Base-by-base conservation (phyloP, 2,113 vertebrate genomes). In the Myanophis thanlyinensis region DNA sequence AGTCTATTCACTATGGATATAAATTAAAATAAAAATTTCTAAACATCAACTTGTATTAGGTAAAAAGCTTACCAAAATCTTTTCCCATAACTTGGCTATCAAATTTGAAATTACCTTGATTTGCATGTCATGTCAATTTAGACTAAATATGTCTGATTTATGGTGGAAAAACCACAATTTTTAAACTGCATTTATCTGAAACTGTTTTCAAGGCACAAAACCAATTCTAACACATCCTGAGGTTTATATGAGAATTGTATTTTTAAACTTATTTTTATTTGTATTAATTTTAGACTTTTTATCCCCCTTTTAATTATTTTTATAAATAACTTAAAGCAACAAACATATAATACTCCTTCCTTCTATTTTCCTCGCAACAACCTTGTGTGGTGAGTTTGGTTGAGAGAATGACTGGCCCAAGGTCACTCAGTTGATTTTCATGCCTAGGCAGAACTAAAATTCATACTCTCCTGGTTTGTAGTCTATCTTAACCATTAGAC, bases 241-340 rank as follows among this genome's bases (percentile, higher is more conserved):
- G 40, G 91, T 90, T 85, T 93, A 86, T 93, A 86, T 0, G 47
- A 85, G 94, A 93, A 89, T 92, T 89, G 94, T 92, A 62, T 62
- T 62, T 62, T 62, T 62, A 62, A 4, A 12, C 10, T 27, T 56
- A 9, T 27, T 27, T 54, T 13, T 13, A 51, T 51, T 51, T 54
- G 9, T 56, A 56, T 56, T 56, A 30, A 59, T 59, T 59, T 27
- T 59, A 27, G 56, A 30, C 8, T 59, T 56, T 10, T 53, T 53
- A 53, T 53, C 20, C 20, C 20, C 22, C 52, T 53, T 20, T 56
- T 56, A 12, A 62, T 62, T 62, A 62, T 30, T 62, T 62, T 62
- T 62, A 62, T 62, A 62, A 30, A 62, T 62, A 62, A 62, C 54
- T 10, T 59, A 27, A 59, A 59, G 25, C 54, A 59, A 59, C 8